Evolutionary conservation across 2,888 invertebrate genomes (phyloP), one percentile per base, ranked within the genome.

Genomic region (Fragum whitleyi): DNA sequence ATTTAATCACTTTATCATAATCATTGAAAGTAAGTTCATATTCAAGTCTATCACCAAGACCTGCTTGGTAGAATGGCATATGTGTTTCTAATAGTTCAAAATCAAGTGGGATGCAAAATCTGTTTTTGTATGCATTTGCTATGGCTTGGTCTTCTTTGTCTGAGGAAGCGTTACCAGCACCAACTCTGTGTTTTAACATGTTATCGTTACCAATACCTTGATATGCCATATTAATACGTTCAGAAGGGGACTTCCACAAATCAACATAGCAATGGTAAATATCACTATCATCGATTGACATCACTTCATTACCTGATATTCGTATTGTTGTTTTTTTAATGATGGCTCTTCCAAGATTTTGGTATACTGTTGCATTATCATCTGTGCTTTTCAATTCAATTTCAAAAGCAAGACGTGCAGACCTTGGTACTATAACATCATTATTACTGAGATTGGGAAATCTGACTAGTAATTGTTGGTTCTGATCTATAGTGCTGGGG

Each of bases 401-500:
- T 47, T 69, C 75, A 72, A 86, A 87, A 14, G 86, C 84, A 21
- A 87, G 39, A 32, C 74, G 36, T 19, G 75, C 71, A 7, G 76
- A 71, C 36, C 87, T 75, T 3, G 86, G 84, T 3, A 83, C 79
- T 65, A 85, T 83, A 53, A 83, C 74, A 68, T 78, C 81, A 26
- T 76, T 65, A 42, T 47, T 71, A 39, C 81, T 77, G 7, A 83
- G 76, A 55, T 85, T 87, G 21, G 85, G 87, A 67, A 85, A 83
- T 55, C 77, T 59, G 14, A 87, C 82, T 14, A 80, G 39, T n/a
- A 86, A 71, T 26, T 77, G 79, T 75, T 86, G 81, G 36, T 85
- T 86, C 29, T 82, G 82, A 57, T 86, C 81, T 32, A 88, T 86
- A 19, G 82, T 84, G 9, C 36, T 53, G 16, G 82, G 79, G 62